These are phyloP conservation scores for Ictalurus furcatus DNA, from an alignment of 2,113 vertebrate genomes.

Conservation along the genomic window DNA sequence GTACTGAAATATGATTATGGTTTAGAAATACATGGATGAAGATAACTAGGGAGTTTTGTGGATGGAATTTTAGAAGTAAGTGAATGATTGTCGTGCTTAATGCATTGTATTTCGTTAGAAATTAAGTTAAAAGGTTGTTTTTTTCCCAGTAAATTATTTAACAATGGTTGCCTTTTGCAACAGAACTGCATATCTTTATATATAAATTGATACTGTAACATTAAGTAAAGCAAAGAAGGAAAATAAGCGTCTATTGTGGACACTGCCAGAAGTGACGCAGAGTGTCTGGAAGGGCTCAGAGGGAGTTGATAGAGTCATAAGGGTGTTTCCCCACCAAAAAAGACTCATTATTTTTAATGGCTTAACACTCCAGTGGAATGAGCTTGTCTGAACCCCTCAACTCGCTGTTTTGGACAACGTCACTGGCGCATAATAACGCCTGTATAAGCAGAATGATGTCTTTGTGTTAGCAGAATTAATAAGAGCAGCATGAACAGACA, in stretches of 20 bases:
- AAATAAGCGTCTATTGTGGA: conserved; percentile 47
- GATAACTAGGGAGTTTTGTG: not conserved
- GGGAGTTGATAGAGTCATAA: conserved; percentile 49
- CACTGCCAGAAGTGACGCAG: conserved; percentile 36
- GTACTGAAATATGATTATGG: not conserved
- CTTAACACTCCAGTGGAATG: conserved; percentile 80
- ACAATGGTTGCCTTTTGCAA: not conserved
- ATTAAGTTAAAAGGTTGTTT: not conserved
- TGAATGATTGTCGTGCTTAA: not conserved
- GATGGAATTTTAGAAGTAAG: not conserved
- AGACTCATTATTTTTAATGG: conserved; percentile 89
- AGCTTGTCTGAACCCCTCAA: conserved; percentile 74
- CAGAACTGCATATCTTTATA: conserved; percentile 9
- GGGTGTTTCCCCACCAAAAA: conserved; percentile 58
- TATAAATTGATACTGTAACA: conserved; percentile 21
- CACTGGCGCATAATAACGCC: conserved; percentile 68
- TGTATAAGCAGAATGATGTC: conserved; percentile 73
- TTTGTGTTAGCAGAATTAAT: conserved; percentile 79
- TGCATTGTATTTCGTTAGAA: not conserved
- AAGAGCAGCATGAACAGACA: conserved; percentile 55
- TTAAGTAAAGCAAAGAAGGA: conserved; percentile 55
- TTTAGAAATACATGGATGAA: not conserved
- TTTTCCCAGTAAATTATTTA: not conserved
- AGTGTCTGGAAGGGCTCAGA: conserved; percentile 21
- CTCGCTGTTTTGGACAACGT: conserved; percentile 73